phyloP scores from a whole-genome alignment of 1,140 invertebrate species.

The Pseudoatta argentina region DNA sequence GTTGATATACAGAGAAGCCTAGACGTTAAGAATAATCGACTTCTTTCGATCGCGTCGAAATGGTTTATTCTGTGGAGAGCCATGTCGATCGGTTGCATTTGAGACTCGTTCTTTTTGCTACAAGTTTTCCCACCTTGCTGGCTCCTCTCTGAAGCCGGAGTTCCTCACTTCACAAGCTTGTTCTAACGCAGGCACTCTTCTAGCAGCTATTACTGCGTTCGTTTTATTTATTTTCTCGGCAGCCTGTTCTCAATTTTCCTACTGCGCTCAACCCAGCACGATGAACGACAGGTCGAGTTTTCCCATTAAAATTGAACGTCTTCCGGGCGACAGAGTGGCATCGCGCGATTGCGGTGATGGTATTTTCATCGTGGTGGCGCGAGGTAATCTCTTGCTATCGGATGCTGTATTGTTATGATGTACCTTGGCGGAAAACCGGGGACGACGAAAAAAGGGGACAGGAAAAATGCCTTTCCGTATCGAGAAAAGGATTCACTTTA shows the following conservation, averaged over 20 bases:
- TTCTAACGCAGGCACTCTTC: conserved; percentile 17
- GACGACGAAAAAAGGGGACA: neutral
- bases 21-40: neutral
- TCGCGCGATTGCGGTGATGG: conserved; percentile 1
- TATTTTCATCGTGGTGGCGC: conserved; percentile 28
- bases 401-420: conserved; percentile 51
- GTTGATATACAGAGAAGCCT: neutral
- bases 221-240: conserved; percentile 49
- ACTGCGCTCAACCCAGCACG: neutral
- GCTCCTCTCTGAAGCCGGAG: neutral
- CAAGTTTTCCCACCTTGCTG: conserved; percentile 4
- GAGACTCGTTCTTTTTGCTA: neutral
- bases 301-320: conserved; percentile 53
- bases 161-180: conserved; percentile 22
- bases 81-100: neutral
- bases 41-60: conserved; percentile 2
- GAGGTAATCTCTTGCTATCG: conserved; percentile 40
- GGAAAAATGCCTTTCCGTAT: conserved; percentile 26
- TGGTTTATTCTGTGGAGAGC: neutral
- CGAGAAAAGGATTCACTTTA: conserved; percentile 42
- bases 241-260: conserved; percentile 41
- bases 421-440: neutral
- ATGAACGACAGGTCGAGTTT: conserved; percentile 23
- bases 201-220: conserved; percentile 13
- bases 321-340: neutral